Conservation (phyloP, 2,113 vertebrate genomes). For the Aspiorhynchus laticeps region DNA sequence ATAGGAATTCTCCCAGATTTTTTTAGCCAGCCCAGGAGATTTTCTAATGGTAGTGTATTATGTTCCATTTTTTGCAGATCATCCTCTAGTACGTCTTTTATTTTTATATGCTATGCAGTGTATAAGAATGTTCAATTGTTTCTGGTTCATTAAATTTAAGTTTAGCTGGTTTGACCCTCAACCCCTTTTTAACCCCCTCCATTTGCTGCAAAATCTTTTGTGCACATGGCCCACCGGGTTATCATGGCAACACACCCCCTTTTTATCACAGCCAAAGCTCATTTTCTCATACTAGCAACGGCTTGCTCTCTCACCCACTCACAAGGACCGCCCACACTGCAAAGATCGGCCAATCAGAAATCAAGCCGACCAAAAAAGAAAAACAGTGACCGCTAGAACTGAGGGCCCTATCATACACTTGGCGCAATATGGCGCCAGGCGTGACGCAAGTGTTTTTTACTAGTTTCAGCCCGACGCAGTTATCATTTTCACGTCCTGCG, state of each 20-base stretch:
- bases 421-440: no score
- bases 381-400: no score
- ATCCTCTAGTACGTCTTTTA: not conserved
- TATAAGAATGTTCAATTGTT: not conserved
- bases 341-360: constrained; percentile 49
- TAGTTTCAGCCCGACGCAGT: no score
- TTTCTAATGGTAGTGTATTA: not conserved
- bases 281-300: constrained; percentile 64
- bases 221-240: constrained; percentile 74
- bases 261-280: constrained; percentile 73
- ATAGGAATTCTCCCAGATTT: not conserved
- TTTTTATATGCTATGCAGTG: not conserved
- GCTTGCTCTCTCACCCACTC: constrained; percentile 62
- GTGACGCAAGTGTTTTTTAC: no score
- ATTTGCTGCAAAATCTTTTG: constrained; percentile 17
- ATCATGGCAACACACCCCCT: constrained; percentile 71
- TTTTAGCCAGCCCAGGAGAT: not conserved
- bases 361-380: no score
- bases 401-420: no score
- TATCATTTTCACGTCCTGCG: no score
- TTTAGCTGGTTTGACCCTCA: constrained; percentile 74
- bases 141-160: no score
- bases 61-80: not conserved
- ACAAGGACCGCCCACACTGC: constrained; percentile 65
- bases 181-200: constrained; percentile 53